Evolutionary conservation across 2,797 vertebrate genomes (phyloP).

Genomic region (Diglossa cyanea): DNA sequence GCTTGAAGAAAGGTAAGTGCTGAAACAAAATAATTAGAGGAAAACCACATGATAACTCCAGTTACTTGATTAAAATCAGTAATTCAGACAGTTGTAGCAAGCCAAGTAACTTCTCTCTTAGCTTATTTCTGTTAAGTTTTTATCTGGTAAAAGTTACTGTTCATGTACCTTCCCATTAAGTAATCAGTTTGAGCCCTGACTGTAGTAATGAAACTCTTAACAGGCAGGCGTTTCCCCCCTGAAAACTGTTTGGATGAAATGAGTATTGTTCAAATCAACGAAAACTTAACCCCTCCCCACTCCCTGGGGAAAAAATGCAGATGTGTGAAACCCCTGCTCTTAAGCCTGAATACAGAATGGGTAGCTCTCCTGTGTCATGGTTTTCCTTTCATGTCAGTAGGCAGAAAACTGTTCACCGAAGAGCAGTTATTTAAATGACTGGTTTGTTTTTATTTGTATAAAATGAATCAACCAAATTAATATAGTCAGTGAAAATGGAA

Average conservation of each 20-base stretch:
- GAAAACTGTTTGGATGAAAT: slow-evolving; percentile 26
- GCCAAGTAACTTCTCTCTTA: background rate
- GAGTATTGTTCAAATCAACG: background rate
- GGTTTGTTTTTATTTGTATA: slow-evolving; percentile 26
- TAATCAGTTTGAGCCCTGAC: slow-evolving; percentile 8
- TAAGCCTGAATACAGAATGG: background rate
- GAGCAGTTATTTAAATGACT: slow-evolving; percentile 34
- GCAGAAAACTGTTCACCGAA: background rate
- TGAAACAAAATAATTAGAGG: slow-evolving; percentile 23
- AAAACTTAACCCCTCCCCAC: slow-evolving; percentile 19
- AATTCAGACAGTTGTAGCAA: background rate
- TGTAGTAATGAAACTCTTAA: slow-evolving; percentile 25
- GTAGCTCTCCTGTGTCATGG: background rate
- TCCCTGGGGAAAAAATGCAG: slow-evolving; percentile 17
- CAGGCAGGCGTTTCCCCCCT: slow-evolving; percentile 3
- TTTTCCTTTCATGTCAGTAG: slow-evolving; percentile 16
- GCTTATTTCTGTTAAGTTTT: background rate
- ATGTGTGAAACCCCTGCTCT: background rate
- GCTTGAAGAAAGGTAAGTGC: slow-evolving; percentile 32
- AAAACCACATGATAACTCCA: slow-evolving; percentile 43
- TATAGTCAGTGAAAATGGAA: slow-evolving; percentile 30
- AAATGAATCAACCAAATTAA: slow-evolving; percentile 32
- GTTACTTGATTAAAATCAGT: slow-evolving; percentile 56
- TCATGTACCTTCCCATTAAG: background rate
- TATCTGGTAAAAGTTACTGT: slow-evolving; percentile 12